phyloP scores from a whole-genome alignment of 2,797 vertebrate species.

The Anguilla anguilla region DNA sequence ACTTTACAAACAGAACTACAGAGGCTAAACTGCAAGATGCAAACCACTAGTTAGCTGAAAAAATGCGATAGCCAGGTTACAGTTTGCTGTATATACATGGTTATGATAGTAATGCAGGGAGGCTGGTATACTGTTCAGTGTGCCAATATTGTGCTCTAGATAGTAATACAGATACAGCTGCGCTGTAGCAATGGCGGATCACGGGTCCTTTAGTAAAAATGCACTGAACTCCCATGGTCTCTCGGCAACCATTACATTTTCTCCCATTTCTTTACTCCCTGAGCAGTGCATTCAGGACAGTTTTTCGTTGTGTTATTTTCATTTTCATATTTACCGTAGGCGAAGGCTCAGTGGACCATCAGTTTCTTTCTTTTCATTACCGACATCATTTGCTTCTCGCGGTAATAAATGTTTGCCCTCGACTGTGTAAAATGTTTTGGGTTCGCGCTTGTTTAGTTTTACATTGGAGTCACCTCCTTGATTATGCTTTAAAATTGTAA shows the following conservation, averaged over 20 bases:
- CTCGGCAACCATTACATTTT: neutral
- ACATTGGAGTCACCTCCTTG: slow-evolving; percentile 34
- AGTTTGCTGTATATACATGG: too few species aligned
- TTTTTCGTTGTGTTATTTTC: neutral
- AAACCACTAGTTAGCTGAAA: too few species aligned
- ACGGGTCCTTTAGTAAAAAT: neutral
- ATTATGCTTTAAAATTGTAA: slow-evolving; percentile 50
- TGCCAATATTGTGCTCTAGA: neutral
- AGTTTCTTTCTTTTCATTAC: neutral
- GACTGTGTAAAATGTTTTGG: neutral
- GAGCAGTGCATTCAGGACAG: neutral
- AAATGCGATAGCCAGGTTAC: too few species aligned
- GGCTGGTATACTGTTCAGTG: neutral
- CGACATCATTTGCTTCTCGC: neutral
- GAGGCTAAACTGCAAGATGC: too few species aligned
- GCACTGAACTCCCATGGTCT: neutral
- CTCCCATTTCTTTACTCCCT: neutral
- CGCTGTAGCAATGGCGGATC: neutral
- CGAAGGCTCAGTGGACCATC: neutral
- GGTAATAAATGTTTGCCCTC: neutral
- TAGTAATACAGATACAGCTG: neutral
- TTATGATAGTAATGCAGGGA: neutral
- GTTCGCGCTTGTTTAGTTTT: slow-evolving; percentile 7
- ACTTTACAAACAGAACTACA: too few species aligned
- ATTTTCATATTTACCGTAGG: neutral